Base-by-base conservation (phyloP, 2,888 invertebrate genomes). In the Thera britannica region DNA sequence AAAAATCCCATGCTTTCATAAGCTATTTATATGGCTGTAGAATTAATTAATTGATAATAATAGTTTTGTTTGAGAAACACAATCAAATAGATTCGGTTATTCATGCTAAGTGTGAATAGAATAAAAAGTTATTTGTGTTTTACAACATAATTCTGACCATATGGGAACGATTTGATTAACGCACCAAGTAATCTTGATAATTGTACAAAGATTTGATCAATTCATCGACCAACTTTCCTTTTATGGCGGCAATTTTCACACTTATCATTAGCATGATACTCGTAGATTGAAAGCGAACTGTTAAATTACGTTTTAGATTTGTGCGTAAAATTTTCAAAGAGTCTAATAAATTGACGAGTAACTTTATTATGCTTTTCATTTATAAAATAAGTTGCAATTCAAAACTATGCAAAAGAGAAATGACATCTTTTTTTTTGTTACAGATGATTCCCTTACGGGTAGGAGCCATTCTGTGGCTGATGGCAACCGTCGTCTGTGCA, bases 401-500 rank as follows among this genome's bases (percentile, higher is more conserved):
- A 23, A 23, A 23, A 23, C 23, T 23, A 23, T 23, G 23, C 23
- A 23, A 51, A 23, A 52, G 41, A 41, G 8, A 35, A 58, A 7
- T 58, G 34, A 9, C 2, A 35, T n/a, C 4, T 49, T 8, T 58
- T n/a, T 62, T 6, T 54, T 74, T 70, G 70, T 93, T 92, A 59
- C 94, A 94, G 93, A 94, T 94, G 90, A 89, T 87, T 89, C 89
- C 93, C 87, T 90, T 92, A 81, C 86, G 90, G 80, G 80, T 88
- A 80, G 86, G 85, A 76, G 87, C 87, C 79, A 80, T 92, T 63
- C 75, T 93, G 71, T 89, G 91, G 86, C 85, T 89, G 79, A 74
- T 83, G 71, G 87, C 84, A 74, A 85, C 74, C 62, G 77, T 83
- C 55, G 79, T 79, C 71, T 77, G 83, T 11, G 83, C 86, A 36